Conservation (phyloP, 64 coral and sea anemone species). For the Actinia tenebrosa region DNA sequence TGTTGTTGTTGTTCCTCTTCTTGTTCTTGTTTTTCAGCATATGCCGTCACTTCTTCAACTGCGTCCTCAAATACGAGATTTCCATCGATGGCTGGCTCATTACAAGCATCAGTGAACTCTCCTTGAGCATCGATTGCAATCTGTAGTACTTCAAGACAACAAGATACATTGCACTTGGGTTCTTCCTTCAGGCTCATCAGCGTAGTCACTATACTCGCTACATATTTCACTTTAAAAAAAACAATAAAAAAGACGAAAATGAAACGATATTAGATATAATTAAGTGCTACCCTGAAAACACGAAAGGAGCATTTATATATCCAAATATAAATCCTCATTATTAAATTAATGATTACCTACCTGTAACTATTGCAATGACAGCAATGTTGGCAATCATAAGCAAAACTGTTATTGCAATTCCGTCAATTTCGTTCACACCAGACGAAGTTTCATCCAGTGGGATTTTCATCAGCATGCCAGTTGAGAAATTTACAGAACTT, state of each 20-base stretch:
- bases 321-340: neutral
- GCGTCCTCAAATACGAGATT: neutral
- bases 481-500: constrained; percentile 31
- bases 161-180: neutral
- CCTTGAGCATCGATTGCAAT: neutral
- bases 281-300: no score
- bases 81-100: neutral
- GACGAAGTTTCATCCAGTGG: constrained; percentile 27
- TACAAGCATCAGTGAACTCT: neutral
- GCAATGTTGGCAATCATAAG: constrained; percentile 36
- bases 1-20: neutral
- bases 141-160: neutral
- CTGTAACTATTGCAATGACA: constrained; percentile 37
- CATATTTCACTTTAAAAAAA: neutral
- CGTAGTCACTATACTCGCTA: neutral
- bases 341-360: neutral
- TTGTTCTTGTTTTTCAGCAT: neutral
- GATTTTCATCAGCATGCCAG: constrained; percentile 53
- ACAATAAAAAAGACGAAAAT: neutral
- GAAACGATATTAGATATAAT: no score
- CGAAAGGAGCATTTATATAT: no score
- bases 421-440: constrained; percentile 14
- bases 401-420: constrained; percentile 35
- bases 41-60: neutral
- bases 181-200: neutral